Evolutionary conservation across 1,140 invertebrate genomes (phyloP).

Genomic region (Dendrolimus punctatus): DNA sequence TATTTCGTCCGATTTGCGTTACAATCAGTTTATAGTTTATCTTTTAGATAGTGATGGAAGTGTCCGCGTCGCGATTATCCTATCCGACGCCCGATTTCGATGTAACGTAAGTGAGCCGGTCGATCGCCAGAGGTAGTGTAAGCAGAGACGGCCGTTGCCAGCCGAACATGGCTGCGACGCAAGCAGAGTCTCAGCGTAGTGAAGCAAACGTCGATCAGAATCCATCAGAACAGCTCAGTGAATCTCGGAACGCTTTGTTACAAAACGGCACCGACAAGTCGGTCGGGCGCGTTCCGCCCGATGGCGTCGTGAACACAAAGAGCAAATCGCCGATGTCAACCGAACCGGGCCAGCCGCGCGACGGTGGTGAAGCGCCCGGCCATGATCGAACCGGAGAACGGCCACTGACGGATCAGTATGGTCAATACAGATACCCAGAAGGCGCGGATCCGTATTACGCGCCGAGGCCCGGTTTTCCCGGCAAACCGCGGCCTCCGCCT

Average conservation of each 20-base stretch:
- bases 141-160: conserved; percentile 68
- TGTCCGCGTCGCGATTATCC: conserved; percentile 69
- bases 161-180: conserved; percentile 79
- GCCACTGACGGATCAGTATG: conserved; percentile 54
- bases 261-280: conserved; percentile 74
- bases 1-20: conserved; percentile 71
- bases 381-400: conserved; percentile 54
- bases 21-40: conserved; percentile 70
- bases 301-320: conserved; percentile 70
- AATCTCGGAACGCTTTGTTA: conserved; percentile 74
- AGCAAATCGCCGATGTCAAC: conserved; percentile 67
- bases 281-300: conserved; percentile 65
- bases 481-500: conserved; percentile 54
- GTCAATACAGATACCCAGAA: conserved; percentile 60
- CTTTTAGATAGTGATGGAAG: conserved; percentile 72
- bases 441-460: conserved; percentile 57
- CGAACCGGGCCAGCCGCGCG: conserved; percentile 56
- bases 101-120: conserved; percentile 72
- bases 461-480: conserved; percentile 59
- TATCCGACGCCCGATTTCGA: conserved; percentile 71
- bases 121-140: conserved; percentile 71
- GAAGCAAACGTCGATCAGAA: conserved; percentile 75
- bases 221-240: conserved; percentile 74
- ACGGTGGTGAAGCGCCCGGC: conserved; percentile 55
- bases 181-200: conserved; percentile 76